A percentile compares a stretch with the other conserved stretches of the same genome.
phyloP scores from a whole-genome alignment of 2,797 vertebrate genomes.

The Peromyscus melanophrys region DNA sequence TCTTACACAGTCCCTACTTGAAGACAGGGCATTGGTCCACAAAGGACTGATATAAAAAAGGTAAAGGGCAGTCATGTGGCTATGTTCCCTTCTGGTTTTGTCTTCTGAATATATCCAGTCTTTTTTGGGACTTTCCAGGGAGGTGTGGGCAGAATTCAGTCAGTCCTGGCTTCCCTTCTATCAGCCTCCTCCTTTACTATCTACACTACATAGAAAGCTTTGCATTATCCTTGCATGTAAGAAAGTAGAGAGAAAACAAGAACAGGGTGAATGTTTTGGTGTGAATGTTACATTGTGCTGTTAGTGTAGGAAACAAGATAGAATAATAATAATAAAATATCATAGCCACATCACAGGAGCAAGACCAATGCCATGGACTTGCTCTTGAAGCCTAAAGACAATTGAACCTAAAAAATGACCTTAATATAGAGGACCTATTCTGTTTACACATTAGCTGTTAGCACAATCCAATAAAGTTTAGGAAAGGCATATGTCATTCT shows the following conservation, averaged over 20 bases:
- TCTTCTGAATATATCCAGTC: background rate
- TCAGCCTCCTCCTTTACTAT: background rate
- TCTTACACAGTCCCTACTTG: fast-evolving
- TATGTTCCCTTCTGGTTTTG: background rate
- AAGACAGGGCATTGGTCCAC: background rate
- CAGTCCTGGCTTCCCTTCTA: fast-evolving
- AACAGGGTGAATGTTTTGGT: background rate
- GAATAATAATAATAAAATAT: background rate
- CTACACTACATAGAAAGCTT: background rate
- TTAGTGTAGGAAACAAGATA: background rate
- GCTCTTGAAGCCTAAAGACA: background rate
- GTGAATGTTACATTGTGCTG: background rate
- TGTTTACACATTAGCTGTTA: background rate
- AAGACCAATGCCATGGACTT: background rate
- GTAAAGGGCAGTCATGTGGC: background rate
- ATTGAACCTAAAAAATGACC: background rate
- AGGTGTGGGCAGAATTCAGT: background rate
- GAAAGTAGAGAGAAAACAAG: background rate
- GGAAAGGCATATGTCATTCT: slow-evolving; percentile 36
- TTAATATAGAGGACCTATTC: background rate
- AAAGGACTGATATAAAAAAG: background rate
- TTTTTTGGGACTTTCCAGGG: background rate
- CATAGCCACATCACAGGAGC: too few species aligned
- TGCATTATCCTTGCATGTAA: background rate
- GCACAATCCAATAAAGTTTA: background rate